Base-by-base conservation (phyloP, 1,140 invertebrate species). In the Armadillidium nasatum region DNA sequence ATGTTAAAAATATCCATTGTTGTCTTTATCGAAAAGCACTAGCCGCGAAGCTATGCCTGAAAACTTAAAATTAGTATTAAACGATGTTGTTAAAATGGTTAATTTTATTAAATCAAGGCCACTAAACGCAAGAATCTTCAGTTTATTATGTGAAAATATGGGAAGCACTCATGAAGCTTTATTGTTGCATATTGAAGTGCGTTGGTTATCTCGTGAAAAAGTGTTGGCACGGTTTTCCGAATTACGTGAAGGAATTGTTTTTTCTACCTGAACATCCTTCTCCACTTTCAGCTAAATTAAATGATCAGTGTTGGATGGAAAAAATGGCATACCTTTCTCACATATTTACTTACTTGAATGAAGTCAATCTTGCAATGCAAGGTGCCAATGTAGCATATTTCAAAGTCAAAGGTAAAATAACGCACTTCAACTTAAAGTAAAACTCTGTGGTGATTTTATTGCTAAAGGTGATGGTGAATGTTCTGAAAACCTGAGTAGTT, bases 121-220 rank as follows among this genome's bases (percentile, higher is more conserved):
- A 44, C 33, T 83, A 73, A 84, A 83, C 76, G 81, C 80, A 54
- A 74, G 82, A 76, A 74, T 84, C 69, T 84, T 84, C 78, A 23
- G 43, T 76, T 69, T 80, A 69, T 81, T 83, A 73, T 84, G 81
- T 78, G 76, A 83, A 72, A 80, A 83, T 72, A 81, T 84, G 79
- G 83, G 80, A 74, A 76, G 74, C 75, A 76, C 81, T 69, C 82
- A 83, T 77, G 78, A 78, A 73, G 67, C 76, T 71, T 78, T 85
- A 45, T 75, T 84, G 45, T 81, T 83, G 66, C 83, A 83, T 76
- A 82, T 72, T 45, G 82, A 84, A 80, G 82, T 84, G 50, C 75
- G 82, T 71, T 85, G 84, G 84, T 78, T 84, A 69, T 84, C 81
- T 79, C 83, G 80, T 81, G 83, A 82, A 73, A 82, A 79, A 73